Conservation (phyloP, 1,140 invertebrate species). For the Trichonephila clavipes region DNA sequence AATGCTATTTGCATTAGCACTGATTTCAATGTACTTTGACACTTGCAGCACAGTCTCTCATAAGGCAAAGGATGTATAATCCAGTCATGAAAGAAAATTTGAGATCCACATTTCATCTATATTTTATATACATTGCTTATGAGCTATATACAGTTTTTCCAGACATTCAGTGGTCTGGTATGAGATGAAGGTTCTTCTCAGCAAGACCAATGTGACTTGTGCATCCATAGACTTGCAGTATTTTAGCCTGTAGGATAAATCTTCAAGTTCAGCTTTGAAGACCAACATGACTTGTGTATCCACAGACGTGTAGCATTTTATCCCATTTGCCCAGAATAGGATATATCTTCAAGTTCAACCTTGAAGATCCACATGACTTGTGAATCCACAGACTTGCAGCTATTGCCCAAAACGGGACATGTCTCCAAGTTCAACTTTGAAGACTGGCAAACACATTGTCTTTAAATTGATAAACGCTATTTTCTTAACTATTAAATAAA, state of each 20-base stretch:
- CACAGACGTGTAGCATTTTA: background rate
- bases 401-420: too few relatives aligned
- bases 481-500: conserved; percentile 20
- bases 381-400: conserved; percentile 20
- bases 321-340: background rate
- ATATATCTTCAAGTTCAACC: background rate
- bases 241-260: background rate
- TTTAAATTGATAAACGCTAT: conserved; percentile 3
- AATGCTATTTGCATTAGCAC: conserved; percentile 41
- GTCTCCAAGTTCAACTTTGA: background rate
- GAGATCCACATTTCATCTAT: conserved; percentile 54
- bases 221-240: background rate
- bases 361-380: conserved; percentile 3
- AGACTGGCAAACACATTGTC: background rate
- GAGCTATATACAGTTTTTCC: conserved; percentile 51
- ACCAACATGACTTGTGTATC: conserved; percentile 34
- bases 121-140: conserved; percentile 59
- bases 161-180: background rate
- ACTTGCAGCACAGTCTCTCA: conserved; percentile 59
- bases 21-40: conserved; percentile 55
- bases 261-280: background rate
- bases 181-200: background rate
- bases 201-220: background rate
- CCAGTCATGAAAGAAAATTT: conserved; percentile 28
- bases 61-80: conserved; percentile 68